Evolutionary conservation across 1,140 invertebrate genomes (phyloP).

Genomic region (Carcinoscorpius rotundicauda): DNA sequence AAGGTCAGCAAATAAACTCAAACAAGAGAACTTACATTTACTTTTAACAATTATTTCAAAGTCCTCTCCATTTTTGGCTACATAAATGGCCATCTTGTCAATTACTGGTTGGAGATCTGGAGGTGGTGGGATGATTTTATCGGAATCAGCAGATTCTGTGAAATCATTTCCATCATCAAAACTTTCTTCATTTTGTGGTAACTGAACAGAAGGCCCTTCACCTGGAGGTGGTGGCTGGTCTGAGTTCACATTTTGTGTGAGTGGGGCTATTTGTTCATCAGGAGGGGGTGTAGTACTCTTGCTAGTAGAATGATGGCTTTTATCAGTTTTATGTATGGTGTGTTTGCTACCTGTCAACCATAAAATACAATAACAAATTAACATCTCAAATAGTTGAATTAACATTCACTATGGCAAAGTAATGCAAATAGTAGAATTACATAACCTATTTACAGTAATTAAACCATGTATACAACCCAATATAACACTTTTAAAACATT

Average conservation of each 20-base stretch:
- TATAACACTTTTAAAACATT: too few relatives aligned
- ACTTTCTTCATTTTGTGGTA: neutral
- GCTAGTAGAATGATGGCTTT: too few relatives aligned
- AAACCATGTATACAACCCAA: too few relatives aligned
- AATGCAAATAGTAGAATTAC: too few relatives aligned
- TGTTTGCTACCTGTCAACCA: too few relatives aligned
- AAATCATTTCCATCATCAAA: too few relatives aligned
- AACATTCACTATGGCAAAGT: too few relatives aligned
- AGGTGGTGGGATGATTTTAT: slow-evolving; percentile 45
- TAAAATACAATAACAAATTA: too few relatives aligned
- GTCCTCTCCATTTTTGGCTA: slow-evolving; percentile 81
- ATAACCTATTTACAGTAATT: too few relatives aligned
- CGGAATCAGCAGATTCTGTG: neutral
- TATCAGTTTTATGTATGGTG: too few relatives aligned
- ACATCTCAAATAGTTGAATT: too few relatives aligned
- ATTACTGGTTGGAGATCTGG: slow-evolving; percentile 73
- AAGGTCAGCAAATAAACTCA: neutral
- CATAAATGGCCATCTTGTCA: slow-evolving; percentile 91
- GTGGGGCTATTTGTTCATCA: neutral
- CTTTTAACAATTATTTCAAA: slow-evolving; percentile 78
- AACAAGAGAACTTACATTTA: slow-evolving; percentile 43
- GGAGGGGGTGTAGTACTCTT: too few relatives aligned
- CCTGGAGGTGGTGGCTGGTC: slow-evolving; percentile 3
- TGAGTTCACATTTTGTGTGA: neutral
- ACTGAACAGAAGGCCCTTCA: neutral